Evolutionary conservation across 2,113 vertebrate species (phyloP), one percentile per base, ranked within the genome.

Genomic region (Nothocercus julius): DNA sequence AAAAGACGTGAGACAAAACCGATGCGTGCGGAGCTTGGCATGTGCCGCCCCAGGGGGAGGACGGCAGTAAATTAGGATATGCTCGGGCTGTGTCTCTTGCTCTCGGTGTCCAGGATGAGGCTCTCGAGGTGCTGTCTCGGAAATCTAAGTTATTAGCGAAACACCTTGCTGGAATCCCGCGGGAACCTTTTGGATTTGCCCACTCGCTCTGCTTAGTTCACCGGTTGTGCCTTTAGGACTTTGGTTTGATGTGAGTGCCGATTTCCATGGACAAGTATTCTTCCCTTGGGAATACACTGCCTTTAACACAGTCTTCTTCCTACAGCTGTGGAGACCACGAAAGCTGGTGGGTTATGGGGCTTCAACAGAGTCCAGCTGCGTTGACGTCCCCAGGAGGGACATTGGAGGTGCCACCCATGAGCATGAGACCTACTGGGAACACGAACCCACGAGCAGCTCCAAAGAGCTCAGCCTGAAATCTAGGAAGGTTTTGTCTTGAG

Each of bases 171-270:
- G 69, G 68, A 58, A 69, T 90, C 72, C 67, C 20, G 3, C 40
- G 11, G 88, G 81, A 92, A 69, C 63, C 81, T 36, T 92, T 63
- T 68, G 9, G 5, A 5, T 91, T 56, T 77, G 77, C 30, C 47
- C 49, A 10, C 27, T 54, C 22, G 69, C 66, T 93, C 82, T 0
- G 0, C 74, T 86, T 42, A 72, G 86, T 79, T 93, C 92, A 95
- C 92, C 95, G 1, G 91, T 95, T 66, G 96, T 95, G 92, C 95
- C 94, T 96, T 97, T 95, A 89, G 94, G 92, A 94, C 87, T 94
- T 96, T 76, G 91, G 68, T 95, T 96, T 82, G 66, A 62, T 89
- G 92, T 89, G 72, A 69, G 90, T 61, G 76, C 85, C 72, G 85
- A 16, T 80, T 87, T 44, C 61, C 76, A 21, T 49, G 75, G 73